Base-by-base conservation (phyloP, 1,140 invertebrate genomes). In the Bactericera cockerelli region DNA sequence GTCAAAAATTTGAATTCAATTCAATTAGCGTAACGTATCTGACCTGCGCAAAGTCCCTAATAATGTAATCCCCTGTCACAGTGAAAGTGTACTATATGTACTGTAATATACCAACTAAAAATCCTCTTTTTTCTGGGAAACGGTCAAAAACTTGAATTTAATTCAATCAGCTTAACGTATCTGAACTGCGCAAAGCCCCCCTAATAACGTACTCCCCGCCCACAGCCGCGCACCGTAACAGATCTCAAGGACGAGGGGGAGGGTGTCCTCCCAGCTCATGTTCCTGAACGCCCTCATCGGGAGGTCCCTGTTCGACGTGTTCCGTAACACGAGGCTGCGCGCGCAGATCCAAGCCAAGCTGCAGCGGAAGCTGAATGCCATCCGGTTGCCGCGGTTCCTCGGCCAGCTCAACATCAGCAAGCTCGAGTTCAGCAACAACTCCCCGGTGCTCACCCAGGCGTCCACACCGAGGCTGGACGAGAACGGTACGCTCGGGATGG, bases 361-460 rank as follows among this genome's bases (percentile, higher is more conserved):
- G 66, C 88, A 93, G 70, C 82, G 81, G 64, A 95, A 95, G 75
- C 72, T 95, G 1, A 82, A 81, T 62, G 85, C 86, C 59, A 88
- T 94, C 64, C 87, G 85, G 72, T 81, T 75, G 58, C 91, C 91
- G 3, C 85, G 86, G 68, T 93, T 93, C 63, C 87, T 95, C 71
- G 88, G 93, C 67, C 84, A 87, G 64, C 72, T 95, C 10, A 70
- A 78, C 14, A 79, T 94, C 21, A 81, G 82, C 1, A 82, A 89
- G 62, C 72, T 94, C 28, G 78, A 84, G 39, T 73, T 93, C 59
- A 89, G 89, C 14, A 77, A 79, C 58, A 78, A 80, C 13, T 76
- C 87, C 13, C 87, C 93, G 22, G 73, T 86, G 4, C 82, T 97
- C 64, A 78, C 85, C 55, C 79, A 81, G 55, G 79, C 86, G 26